Base-by-base conservation (phyloP, 2,113 vertebrate genomes). In the Sebastes fasciatus region DNA sequence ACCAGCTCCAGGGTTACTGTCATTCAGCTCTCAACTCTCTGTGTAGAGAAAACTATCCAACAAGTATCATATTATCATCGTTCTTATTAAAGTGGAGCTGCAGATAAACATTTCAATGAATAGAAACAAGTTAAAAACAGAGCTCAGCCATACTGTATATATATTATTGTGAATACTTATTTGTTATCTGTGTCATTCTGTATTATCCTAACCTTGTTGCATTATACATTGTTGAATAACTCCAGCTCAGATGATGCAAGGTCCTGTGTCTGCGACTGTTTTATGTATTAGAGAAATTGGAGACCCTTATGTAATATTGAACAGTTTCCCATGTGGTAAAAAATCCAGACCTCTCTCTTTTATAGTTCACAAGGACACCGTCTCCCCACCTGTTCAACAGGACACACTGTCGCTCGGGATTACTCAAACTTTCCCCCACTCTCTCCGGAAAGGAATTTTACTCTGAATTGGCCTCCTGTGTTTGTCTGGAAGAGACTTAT, bases 251-350 rank as follows among this genome's bases (percentile, higher is more conserved):
- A 93, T 93, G 91, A 93, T 92, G 84, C 88, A 88, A 84, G 83
- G 72, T 81, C 80, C 78, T 79, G 80, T 89, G 90, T 94, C 91
- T 88, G 83, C 0, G 74, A 54, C 91, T 88, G 91, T 88, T 94
- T 93, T 91, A 86, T 92, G 77, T 93, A 90, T 92, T 40, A 84
- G 85, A 91, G 91, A 92, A 92, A 94, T 83, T 17, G 61, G 93
- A 94, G 83, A 86, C 85, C 87, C 92, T 94, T 76, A 93, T 94
- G 88, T 88, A 94, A 93, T 92, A 94, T 94, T 94, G 76, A 94
- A 90, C 79, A 88, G 80, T 89, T 92, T 93, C 91, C 88, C 88
- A 91, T 92, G 89, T 91, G 92, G 88, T 88, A 74, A 88, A 92
- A 94, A 94, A 92, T 92, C 90, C 85, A 87, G 89, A 93, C 88